These are phyloP conservation scores for Sthenelais limicola DNA, from an alignment of 2,888 invertebrate genomes.

Conservation along the genomic window DNA sequence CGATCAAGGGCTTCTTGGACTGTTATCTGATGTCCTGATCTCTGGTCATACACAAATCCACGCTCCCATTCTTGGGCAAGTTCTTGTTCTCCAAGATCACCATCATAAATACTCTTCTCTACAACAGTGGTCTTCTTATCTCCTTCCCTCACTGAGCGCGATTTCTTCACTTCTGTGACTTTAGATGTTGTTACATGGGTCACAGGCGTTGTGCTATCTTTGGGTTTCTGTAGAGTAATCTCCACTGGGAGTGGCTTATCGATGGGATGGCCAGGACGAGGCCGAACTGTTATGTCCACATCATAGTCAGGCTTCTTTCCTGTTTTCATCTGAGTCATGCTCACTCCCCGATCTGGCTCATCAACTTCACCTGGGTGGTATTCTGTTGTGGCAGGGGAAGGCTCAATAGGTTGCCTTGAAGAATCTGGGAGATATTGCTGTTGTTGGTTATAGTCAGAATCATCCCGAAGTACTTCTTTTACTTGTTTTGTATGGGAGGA, in stretches of 20 bases:
- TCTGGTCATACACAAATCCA: slow-evolving; percentile 58
- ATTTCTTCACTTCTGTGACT: background rate
- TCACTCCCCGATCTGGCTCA: slow-evolving; percentile 4
- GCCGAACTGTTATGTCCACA: slow-evolving; percentile 10
- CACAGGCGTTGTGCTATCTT: background rate
- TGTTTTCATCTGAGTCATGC: slow-evolving; percentile 1
- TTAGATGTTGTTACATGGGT: background rate
- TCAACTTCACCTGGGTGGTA: slow-evolving; percentile 23
- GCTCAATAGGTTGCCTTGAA: background rate
- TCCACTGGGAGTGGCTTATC: slow-evolving; percentile 18
- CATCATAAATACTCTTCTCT: background rate
- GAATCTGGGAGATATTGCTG: background rate
- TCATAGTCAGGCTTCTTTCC: slow-evolving; percentile 28
- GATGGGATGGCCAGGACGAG: slow-evolving; percentile 14
- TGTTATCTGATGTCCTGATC: slow-evolving; percentile 76
- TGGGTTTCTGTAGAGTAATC: slow-evolving; percentile 24
- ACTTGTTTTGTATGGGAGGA: slow-evolving; percentile 44
- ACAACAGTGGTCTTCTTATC: background rate
- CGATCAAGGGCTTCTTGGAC: slow-evolving; percentile 86
- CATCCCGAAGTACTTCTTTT: slow-evolving; percentile 46
- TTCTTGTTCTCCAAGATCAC: background rate
- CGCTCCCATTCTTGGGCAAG: slow-evolving; percentile 24
- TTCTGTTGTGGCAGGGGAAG: slow-evolving; percentile 38
- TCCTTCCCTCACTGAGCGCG: background rate
- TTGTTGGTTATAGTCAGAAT: too few relatives aligned